These are phyloP conservation scores for Zaprionus taronus DNA, from an alignment of 1,140 invertebrate genomes.

Conservation along the genomic window DNA sequence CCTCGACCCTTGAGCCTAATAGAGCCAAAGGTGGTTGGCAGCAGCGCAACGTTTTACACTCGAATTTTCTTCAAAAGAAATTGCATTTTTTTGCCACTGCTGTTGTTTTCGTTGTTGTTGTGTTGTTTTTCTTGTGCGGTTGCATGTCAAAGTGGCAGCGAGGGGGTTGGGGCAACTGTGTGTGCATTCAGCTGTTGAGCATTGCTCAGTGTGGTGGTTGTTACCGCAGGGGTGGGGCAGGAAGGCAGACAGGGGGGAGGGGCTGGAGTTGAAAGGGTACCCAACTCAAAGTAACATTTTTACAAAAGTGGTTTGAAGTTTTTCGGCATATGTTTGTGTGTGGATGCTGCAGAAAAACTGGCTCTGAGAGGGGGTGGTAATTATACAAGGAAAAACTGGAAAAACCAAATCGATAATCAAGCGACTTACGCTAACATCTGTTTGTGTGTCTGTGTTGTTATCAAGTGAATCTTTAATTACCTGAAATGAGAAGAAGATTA, in stretches of 20 bases:
- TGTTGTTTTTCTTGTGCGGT: slow-evolving; percentile 53
- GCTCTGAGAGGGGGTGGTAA: slow-evolving; percentile 14
- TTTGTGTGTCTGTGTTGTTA: slow-evolving; percentile 2
- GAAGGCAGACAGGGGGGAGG: too few relatives aligned
- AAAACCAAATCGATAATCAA: slow-evolving; percentile 33
- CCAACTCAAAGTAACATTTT: slow-evolving; percentile 50
- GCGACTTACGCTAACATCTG: slow-evolving; percentile 24
- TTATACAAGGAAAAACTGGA: slow-evolving; percentile 6
- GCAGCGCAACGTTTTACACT: slow-evolving; percentile 36
- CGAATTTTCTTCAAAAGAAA: slow-evolving; percentile 58
- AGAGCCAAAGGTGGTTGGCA: slow-evolving; percentile 45
- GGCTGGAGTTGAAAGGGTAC: slow-evolving; percentile 16
- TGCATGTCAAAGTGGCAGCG: slow-evolving; percentile 56
- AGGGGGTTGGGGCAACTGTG: slow-evolving; percentile 14
- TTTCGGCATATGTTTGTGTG: slow-evolving; percentile 37
- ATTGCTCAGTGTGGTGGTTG: slow-evolving; percentile 56
- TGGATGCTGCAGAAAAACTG: slow-evolving; percentile 6
- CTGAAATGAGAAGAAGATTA: slow-evolving; percentile 47
- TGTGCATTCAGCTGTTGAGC: slow-evolving; percentile 56
- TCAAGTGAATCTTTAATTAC: slow-evolving; percentile 48
- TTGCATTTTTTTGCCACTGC: slow-evolving; percentile 60
- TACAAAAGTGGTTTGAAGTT: slow-evolving; percentile 6
- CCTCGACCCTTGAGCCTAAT: neutral
- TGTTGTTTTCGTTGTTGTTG: slow-evolving; percentile 6
- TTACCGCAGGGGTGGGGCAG: neutral